Evolutionary conservation across 2,888 invertebrate species (phyloP).

Genomic region (Baronia brevicornis): DNA sequence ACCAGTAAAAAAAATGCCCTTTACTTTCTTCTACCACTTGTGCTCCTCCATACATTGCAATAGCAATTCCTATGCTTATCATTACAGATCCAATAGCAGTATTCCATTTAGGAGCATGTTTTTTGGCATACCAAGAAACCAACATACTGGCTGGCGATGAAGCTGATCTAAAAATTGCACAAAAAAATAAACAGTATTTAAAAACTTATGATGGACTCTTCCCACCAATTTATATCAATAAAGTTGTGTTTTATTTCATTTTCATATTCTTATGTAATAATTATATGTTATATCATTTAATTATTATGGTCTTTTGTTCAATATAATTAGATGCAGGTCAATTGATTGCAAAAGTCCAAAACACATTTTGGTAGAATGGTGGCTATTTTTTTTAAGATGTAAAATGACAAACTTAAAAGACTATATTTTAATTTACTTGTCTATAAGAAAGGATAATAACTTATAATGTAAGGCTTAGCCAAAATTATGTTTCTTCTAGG

Average conservation of each 20-base stretch:
- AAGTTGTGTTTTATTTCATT: no score
- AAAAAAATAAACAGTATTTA: slow-evolving; percentile 11
- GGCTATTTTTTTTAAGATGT: no score
- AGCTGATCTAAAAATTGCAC: slow-evolving; percentile 45
- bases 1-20: slow-evolving; percentile 53
- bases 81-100: slow-evolving; percentile 55
- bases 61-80: slow-evolving; percentile 50
- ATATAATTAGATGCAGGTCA: no score
- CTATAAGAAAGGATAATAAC: no score
- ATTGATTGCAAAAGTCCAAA: no score
- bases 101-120: slow-evolving; percentile 42
- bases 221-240: no score
- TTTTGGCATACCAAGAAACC: slow-evolving; percentile 53
- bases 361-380: no score
- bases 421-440: background rate
- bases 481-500: no score
- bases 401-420: background rate
- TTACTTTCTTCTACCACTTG: slow-evolving; percentile 41
- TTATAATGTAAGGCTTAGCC: no score
- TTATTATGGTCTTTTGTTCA: no score
- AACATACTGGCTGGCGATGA: slow-evolving; percentile 65
- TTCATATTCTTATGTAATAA: no score
- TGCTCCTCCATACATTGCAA: slow-evolving; percentile 62
- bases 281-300: no score
- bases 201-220: slow-evolving; percentile 4